Conservation (phyloP, 1,140 invertebrate species). For the Leptinotarsa undecemlineata region DNA sequence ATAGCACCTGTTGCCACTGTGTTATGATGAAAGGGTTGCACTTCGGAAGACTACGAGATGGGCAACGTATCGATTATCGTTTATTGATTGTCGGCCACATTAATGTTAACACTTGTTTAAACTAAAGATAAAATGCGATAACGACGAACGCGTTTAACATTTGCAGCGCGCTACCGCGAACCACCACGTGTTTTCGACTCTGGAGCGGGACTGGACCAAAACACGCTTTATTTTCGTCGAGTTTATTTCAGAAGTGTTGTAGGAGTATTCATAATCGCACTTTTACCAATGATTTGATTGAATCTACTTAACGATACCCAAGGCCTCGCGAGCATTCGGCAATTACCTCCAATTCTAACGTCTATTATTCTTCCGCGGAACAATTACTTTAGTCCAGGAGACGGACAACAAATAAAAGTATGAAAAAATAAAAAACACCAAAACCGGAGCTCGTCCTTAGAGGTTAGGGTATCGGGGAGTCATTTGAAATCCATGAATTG, state of each 20-base stretch:
- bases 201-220: conserved; percentile 15
- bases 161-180: neutral
- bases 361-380: neutral
- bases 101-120: conserved; percentile 15
- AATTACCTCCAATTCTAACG: neutral
- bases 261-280: conserved; percentile 21
- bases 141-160: neutral
- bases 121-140: conserved; percentile 18
- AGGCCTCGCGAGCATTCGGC: neutral
- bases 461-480: conserved; percentile 8
- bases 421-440: conserved; percentile 12
- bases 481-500: conserved; percentile 1
- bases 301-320: conserved; percentile 6
- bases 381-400: neutral
- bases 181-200: conserved; percentile 9
- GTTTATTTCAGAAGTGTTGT: conserved; percentile 25
- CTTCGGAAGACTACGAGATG: neutral
- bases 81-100: conserved; percentile 20
- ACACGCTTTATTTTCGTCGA: conserved; percentile 14
- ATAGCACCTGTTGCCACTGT: conserved; percentile 27
- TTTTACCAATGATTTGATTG: conserved; percentile 19
- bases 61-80: conserved; percentile 22
- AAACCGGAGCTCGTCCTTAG: conserved; percentile 9
- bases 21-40: conserved; percentile 1
- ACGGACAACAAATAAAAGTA: neutral